Percentiles rank a stretch among this genome's conserved stretches.
Evolutionary conservation across 2,797 vertebrate species (phyloP).

Genomic region (Micromesistius poutassou): DNA sequence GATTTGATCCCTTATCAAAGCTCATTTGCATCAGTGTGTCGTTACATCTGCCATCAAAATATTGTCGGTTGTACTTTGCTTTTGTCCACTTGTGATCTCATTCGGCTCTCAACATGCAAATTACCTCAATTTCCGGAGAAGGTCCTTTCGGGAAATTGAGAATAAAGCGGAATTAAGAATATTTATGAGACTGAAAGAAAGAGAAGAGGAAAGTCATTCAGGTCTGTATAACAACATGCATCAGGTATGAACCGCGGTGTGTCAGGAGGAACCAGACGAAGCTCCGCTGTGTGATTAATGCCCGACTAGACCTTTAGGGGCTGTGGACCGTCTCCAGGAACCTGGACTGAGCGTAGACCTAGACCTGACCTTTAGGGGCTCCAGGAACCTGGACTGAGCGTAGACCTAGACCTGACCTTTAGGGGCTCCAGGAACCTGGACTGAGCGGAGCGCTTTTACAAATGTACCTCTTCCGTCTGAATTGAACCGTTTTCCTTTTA

Average conservation of each 20-base stretch:
- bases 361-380: neutral
- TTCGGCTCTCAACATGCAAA: no score
- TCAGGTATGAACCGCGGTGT: neutral
- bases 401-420: neutral
- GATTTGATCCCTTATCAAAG: no score
- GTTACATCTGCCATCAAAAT: no score
- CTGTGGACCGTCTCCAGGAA: no score
- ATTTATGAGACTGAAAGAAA: neutral
- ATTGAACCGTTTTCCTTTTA: neutral
- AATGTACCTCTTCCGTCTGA: neutral
- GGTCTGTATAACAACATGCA: neutral
- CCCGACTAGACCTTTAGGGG: neutral
- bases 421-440: neutral
- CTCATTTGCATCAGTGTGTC: no score
- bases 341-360: neutral
- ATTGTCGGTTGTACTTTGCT: no score
- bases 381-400: neutral
- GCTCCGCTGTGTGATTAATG: neutral
- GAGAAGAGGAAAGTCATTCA: neutral
- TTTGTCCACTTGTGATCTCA: no score
- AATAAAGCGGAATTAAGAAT: no score
- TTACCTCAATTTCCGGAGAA: no score
- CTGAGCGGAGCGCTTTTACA: neutral
- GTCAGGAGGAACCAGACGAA: neutral
- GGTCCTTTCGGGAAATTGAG: no score